These are phyloP conservation scores for Electrophaes corylata DNA, from an alignment of 2,888 invertebrate species.

Conservation along the genomic window DNA sequence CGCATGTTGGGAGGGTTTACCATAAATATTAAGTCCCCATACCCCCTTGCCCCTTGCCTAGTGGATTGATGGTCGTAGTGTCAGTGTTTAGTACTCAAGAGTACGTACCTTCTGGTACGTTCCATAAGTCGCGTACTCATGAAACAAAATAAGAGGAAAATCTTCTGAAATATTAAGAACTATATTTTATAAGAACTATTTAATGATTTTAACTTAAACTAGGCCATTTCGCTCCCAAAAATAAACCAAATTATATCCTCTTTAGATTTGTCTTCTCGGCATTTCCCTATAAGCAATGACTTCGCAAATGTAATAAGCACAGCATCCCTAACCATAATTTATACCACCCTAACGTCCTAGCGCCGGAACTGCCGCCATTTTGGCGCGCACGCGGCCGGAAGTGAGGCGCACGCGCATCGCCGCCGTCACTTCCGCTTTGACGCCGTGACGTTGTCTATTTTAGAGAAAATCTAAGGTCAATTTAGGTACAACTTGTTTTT, in stretches of 20 bases:
- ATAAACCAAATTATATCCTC: not conserved
- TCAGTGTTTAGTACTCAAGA: no score
- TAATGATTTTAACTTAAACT: no score
- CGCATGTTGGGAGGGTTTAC: no score
- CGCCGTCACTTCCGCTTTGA: conserved; percentile 70
- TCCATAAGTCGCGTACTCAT: no score
- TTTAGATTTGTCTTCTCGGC: not conserved
- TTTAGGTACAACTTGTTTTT: conserved; percentile 41
- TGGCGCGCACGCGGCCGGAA: conserved; percentile 81
- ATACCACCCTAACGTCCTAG: conserved; percentile 73
- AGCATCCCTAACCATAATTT: conserved; percentile 76
- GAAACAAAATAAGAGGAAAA: no score
- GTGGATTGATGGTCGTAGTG: no score
- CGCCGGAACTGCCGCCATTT: conserved; percentile 82
- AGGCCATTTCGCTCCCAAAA: no score
- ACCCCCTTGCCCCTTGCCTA: no score
- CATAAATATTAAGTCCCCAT: no score
- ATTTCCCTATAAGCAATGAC: conserved; percentile 51
- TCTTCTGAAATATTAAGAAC: no score
- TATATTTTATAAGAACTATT: no score
- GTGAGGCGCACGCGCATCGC: conserved; percentile 76
- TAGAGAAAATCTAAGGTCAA: conserved; percentile 70
- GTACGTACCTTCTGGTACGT: no score
- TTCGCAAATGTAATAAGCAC: conserved; percentile 64
- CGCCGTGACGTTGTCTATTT: conserved; percentile 65